phyloP scores from a whole-genome alignment of 2,888 invertebrate genomes.

The Temnothorax rugatulus region DNA sequence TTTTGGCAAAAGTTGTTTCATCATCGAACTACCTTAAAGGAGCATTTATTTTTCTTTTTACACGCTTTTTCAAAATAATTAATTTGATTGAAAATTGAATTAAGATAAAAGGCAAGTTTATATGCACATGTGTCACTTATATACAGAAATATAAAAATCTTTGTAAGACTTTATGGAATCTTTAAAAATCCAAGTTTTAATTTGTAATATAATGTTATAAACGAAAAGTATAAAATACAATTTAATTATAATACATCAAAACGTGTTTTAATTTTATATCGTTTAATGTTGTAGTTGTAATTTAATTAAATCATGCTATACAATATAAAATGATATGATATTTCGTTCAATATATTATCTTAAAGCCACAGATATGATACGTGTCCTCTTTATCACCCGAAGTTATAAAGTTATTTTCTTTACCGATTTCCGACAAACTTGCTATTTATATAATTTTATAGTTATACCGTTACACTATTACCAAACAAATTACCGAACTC shows the following conservation, averaged over 20 bases:
- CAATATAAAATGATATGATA: background rate
- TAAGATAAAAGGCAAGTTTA: background rate
- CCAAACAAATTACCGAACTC: background rate
- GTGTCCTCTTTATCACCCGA: background rate
- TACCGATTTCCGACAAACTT: background rate
- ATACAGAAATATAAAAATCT: background rate
- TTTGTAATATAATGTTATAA: background rate
- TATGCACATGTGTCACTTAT: background rate
- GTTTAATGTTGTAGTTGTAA: background rate
- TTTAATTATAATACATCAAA: background rate
- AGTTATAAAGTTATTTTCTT: constrained; percentile 23
- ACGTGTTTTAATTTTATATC: background rate
- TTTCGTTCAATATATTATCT: background rate
- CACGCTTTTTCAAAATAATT: background rate
- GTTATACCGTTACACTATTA: constrained; percentile 2
- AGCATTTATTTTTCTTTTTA: too few species aligned
- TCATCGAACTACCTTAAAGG: too few species aligned
- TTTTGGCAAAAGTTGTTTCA: too few species aligned
- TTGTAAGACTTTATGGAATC: background rate
- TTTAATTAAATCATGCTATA: background rate
- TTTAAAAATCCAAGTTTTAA: background rate
- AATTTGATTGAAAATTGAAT: background rate
- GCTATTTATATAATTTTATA: background rate
- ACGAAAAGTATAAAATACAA: background rate
- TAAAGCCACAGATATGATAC: background rate